These are phyloP conservation scores for Cygnus olor DNA, from an alignment of 2,797 vertebrate genomes.

Conservation along the genomic window DNA sequence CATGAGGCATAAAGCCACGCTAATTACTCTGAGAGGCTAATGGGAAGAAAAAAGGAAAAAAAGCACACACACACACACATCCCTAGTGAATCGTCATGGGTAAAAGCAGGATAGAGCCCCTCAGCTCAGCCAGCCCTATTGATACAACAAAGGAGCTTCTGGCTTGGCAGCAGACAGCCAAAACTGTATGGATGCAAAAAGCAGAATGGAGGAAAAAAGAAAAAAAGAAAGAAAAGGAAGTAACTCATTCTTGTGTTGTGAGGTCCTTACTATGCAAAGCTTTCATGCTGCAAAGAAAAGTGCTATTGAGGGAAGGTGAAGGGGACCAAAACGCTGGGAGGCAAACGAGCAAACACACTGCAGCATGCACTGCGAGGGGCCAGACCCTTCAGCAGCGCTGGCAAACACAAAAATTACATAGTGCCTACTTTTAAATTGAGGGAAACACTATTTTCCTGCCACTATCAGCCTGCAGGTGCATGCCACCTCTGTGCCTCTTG, in stretches of 20 bases:
- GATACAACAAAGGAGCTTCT: slow-evolving; percentile 38
- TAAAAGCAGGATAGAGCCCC: slow-evolving; percentile 3
- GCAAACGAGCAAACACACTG: neutral
- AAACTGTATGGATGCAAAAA: neutral
- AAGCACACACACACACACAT: neutral
- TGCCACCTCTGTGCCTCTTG: fast-evolving
- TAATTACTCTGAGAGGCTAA: slow-evolving; percentile 48
- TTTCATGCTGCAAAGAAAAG: slow-evolving; percentile 32
- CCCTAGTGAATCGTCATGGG: neutral
- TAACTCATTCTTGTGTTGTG: slow-evolving; percentile 19
- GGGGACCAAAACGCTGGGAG: neutral
- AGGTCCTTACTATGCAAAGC: slow-evolving; percentile 27
- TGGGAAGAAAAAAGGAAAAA: neutral
- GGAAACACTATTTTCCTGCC: neutral
- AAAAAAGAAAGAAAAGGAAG: slow-evolving; percentile 34
- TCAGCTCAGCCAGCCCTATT: neutral
- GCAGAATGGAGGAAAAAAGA: neutral
- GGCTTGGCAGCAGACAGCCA: neutral
- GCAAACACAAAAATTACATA: neutral
- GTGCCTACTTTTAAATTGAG: neutral
- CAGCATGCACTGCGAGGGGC: fast-evolving
- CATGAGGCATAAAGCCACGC: neutral
- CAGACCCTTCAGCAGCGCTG: neutral
- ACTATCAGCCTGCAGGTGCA: neutral
- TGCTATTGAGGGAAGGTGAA: slow-evolving; percentile 46